Conservation (phyloP, 2,113 vertebrate genomes). For the Heloderma charlesbogerti region DNA sequence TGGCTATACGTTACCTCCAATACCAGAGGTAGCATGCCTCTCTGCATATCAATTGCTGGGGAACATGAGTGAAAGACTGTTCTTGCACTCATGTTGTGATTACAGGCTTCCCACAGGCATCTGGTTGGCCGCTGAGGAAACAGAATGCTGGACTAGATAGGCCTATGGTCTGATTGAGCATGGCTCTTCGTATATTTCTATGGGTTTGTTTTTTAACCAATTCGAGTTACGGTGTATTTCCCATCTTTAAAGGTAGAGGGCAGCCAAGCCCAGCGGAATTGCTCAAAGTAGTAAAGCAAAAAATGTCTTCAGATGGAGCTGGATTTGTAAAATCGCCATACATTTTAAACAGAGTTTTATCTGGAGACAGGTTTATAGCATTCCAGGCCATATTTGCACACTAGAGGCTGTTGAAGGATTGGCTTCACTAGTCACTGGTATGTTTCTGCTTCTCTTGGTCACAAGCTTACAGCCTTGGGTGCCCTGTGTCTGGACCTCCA, state of each 20-base stretch:
- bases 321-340: neutral
- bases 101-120: too few relatives aligned
- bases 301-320: neutral
- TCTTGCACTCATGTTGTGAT: too few relatives aligned
- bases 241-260: slow-evolving; percentile 58
- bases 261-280: slow-evolving; percentile 25
- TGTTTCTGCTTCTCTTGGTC: neutral
- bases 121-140: too few relatives aligned
- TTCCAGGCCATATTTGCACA: neutral
- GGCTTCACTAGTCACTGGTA: neutral
- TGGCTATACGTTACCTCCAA: too few relatives aligned
- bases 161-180: too few relatives aligned
- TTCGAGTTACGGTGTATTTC: slow-evolving; percentile 6
- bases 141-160: too few relatives aligned
- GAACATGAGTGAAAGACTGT: too few relatives aligned
- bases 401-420: neutral
- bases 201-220: too few relatives aligned
- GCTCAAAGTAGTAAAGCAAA: neutral
- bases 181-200: too few relatives aligned
- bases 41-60: too few relatives aligned
- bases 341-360: neutral
- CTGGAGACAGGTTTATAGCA: neutral
- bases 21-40: too few relatives aligned
- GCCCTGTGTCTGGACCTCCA: neutral
- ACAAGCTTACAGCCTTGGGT: neutral